Conservation (phyloP, 2,113 vertebrate genomes). For the Pseudorasbora parva region DNA sequence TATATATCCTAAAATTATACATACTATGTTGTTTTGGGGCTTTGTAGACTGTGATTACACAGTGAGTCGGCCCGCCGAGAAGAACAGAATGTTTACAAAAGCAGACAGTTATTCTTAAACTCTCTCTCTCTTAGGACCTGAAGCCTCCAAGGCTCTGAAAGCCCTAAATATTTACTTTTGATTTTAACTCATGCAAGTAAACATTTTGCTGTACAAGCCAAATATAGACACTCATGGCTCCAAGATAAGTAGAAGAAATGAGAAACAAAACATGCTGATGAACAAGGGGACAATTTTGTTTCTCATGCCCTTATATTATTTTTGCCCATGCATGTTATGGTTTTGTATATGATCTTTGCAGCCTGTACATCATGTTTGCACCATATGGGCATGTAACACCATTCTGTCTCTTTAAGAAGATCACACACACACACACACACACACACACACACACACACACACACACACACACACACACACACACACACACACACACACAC, state of each 20-base stretch:
- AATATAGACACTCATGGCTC: conserved; percentile 29
- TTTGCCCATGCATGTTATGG: not conserved
- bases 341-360: not conserved
- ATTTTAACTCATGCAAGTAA: conserved; percentile 43
- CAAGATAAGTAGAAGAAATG: not conserved
- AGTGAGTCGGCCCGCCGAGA: conserved; percentile 18
- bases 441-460: too few species aligned
- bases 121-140: conserved; percentile 6
- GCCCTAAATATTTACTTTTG: conserved; percentile 41
- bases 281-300: not conserved
- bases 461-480: too few species aligned
- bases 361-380: not conserved
- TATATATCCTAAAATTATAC: not conserved
- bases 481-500: too few species aligned
- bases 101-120: conserved; percentile 38
- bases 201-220: conserved; percentile 26
- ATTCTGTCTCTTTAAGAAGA: not conserved
- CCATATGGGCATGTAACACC: not conserved
- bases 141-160: conserved; percentile 5
- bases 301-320: not conserved
- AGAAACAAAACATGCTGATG: not conserved
- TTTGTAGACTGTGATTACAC: conserved; percentile 27
- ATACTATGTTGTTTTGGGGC: not conserved
- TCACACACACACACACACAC: not conserved
- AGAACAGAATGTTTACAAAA: conserved; percentile 45